Evolutionary conservation across 1,140 invertebrate genomes (phyloP), one percentile per base, ranked within the genome.

Genomic region (Babylonia areolata): DNA sequence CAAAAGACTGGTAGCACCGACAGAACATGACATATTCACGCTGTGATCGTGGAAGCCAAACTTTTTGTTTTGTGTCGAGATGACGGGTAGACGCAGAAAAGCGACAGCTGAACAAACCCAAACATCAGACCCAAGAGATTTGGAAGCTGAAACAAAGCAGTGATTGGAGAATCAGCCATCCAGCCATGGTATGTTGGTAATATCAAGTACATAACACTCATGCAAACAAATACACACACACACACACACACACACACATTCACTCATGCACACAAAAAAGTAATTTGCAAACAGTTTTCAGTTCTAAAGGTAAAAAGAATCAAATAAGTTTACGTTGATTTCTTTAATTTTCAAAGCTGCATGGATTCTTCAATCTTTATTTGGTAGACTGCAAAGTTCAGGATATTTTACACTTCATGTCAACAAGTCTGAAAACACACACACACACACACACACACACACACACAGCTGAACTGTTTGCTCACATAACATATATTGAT

Each of bases 51-150:
- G 15, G 46, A 35, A 35, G 40, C 20, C 0, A 54, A 11, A n/a
- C 40, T 46, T 54, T 81, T 54, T 20, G 42, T n/a, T 35, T 33
- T 46, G 46, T 54, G 28, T 17, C 33, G 42, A 15, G 80, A 81
- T n/a, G 42, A 54, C 0, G 80, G 80, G 58, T 81, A 81, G 58
- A 81, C 33, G 80, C 80, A 81, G 51, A 81, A 81, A 46, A 81
- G 42, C 1, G 42, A n/a, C 17, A 81, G 42, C 23, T 81, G 80
- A 1, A 64, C 58, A 6, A 81, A 51, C 33, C 80, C 80, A 54
- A 81, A 58, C 42, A 81, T 35, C 28, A 42, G 17, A 12, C 80
- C 80, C 40, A 81, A 1, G 12, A 54, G 23, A n/a, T 81, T 81
- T 5, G 80, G 80, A 64, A 81, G 42, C 80, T 81, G 80, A 23